A percentile compares a stretch with the other conserved stretches of the same genome.
These are phyloP conservation scores for Choristoneura fumiferana DNA, from an alignment of 1,140 invertebrate genomes.

Conservation along the genomic window DNA sequence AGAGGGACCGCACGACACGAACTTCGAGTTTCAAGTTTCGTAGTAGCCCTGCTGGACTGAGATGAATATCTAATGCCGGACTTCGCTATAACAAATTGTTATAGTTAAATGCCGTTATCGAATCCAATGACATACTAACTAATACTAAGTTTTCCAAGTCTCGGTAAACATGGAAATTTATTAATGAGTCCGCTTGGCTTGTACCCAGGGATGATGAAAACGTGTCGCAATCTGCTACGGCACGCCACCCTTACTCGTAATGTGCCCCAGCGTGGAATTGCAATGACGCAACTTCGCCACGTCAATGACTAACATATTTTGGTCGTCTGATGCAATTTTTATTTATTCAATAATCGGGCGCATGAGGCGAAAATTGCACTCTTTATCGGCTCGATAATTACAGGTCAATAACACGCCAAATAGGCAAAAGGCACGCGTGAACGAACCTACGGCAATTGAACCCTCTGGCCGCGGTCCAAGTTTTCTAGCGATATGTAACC, in stretches of 20 bases:
- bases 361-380: neutral
- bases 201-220: slow-evolving; percentile 10
- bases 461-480: slow-evolving; percentile 21
- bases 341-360: neutral
- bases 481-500: slow-evolving; percentile 21
- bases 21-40: too few species aligned
- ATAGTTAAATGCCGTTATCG: slow-evolving; percentile 6
- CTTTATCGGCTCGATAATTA: neutral
- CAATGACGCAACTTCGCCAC: neutral
- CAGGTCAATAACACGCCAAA: slow-evolving; percentile 2
- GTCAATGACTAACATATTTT: neutral
- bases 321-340: neutral
- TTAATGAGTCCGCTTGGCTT: neutral
- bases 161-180: too few species aligned
- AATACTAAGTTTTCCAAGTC: neutral
- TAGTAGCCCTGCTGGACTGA: too few species aligned
- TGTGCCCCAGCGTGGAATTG: neutral
- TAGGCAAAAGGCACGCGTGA: slow-evolving; percentile 7
- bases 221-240: slow-evolving; percentile 10
- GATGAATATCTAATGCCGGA: slow-evolving; percentile 26
- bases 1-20: too few species aligned
- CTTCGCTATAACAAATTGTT: neutral
- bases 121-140: slow-evolving; percentile 2
- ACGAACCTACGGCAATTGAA: slow-evolving; percentile 21
- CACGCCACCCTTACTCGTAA: slow-evolving; percentile 1